A percentile compares a stretch with the other conserved stretches of the same genome.
These are phyloP conservation scores for Anthopleura xanthogrammica DNA, from an alignment of 92 coral and sea anemone species.

Conservation along the genomic window DNA sequence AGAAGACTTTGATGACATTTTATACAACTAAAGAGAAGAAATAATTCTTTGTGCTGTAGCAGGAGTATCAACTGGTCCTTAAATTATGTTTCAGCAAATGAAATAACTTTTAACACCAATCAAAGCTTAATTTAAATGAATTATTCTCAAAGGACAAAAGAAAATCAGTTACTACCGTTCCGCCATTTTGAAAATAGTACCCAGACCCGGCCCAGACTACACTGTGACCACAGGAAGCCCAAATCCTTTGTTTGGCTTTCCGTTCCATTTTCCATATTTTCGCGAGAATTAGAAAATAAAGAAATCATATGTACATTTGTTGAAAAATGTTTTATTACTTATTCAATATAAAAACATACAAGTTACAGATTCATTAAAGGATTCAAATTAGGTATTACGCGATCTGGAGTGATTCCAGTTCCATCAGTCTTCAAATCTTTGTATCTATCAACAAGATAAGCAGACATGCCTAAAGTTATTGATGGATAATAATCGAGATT, in stretches of 20 bases:
- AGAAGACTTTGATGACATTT: constrained; percentile 22
- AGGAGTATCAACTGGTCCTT: not conserved
- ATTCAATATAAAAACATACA: not conserved
- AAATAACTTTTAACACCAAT: not conserved
- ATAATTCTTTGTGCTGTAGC: not conserved
- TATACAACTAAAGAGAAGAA: not conserved
- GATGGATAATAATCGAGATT: constrained; percentile 78
- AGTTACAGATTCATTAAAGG: constrained; percentile 22
- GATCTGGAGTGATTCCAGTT: constrained; percentile 24
- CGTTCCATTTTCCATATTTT: not conserved
- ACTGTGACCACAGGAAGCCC: constrained; percentile 22
- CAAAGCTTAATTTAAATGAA: not conserved
- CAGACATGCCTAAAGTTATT: constrained; percentile 62
- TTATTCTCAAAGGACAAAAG: not conserved
- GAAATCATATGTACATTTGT: not conserved
- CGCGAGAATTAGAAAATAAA: not conserved
- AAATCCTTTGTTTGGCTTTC: not conserved
- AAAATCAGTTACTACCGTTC: not conserved
- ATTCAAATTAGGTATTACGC: constrained; percentile 31
- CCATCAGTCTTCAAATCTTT: constrained; percentile 3
- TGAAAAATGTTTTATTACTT: not conserved
- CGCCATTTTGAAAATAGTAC: constrained; percentile 30
- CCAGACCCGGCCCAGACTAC: too few relatives aligned
- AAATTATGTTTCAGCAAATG: not conserved
- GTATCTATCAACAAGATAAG: constrained; percentile 61